These are phyloP conservation scores for Platynereis dumerilii DNA, from an alignment of 2,888 invertebrate species.

Conservation along the genomic window DNA sequence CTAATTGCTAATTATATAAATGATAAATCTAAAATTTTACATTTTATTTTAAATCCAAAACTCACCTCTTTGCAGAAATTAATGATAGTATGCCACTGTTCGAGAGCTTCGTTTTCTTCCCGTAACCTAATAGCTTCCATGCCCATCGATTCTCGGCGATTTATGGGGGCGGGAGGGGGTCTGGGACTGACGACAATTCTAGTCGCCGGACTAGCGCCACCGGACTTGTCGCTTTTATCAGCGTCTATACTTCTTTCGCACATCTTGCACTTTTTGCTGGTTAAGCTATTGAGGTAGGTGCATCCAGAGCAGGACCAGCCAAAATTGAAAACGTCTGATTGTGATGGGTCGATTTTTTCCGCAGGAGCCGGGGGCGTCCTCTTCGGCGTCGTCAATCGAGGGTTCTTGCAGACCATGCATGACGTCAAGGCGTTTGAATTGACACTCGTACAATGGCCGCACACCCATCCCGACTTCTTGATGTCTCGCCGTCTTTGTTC, in stretches of 20 bases:
- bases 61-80: slow-evolving; percentile 84
- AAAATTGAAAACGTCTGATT: not conserved
- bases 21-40: no score
- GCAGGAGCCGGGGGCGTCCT: not conserved
- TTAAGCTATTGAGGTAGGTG: slow-evolving; percentile 79
- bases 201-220: not conserved
- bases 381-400: not conserved
- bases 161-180: not conserved
- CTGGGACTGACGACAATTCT: not conserved
- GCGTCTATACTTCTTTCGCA: slow-evolving; percentile 67
- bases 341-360: not conserved
- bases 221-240: not conserved
- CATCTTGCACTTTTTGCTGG: slow-evolving; percentile 78
- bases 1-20: no score
- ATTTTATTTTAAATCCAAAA: no score
- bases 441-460: slow-evolving; percentile 84
- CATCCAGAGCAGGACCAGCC: slow-evolving; percentile 86
- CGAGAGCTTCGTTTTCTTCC: slow-evolving; percentile 86
- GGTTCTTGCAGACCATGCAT: slow-evolving; percentile 83
- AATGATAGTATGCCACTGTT: slow-evolving; percentile 90
- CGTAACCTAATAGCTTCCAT: slow-evolving; percentile 82
- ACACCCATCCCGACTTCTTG: slow-evolving; percentile 73
- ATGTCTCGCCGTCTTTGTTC: not conserved
- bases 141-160: slow-evolving; percentile 73
- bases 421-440: slow-evolving; percentile 76